Base-by-base conservation (phyloP, 2,797 vertebrate species). In the Numenius phaeopus region DNA sequence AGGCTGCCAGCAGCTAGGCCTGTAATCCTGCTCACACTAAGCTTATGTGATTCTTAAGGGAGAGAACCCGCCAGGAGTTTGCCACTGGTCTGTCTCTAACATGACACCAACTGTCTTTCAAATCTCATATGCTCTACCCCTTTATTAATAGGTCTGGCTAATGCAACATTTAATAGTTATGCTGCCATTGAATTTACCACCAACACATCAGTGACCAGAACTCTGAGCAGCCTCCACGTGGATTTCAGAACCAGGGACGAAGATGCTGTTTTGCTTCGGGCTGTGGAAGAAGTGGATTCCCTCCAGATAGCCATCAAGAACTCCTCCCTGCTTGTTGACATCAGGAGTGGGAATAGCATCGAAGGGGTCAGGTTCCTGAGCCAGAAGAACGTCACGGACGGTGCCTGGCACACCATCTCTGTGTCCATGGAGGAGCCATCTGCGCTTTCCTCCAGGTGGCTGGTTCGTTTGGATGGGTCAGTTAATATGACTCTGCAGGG, bases 361-460 rank as follows among this genome's bases (percentile, higher is more conserved):
- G 98, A 99, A 30, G 97, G 98, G 3, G 97, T 98, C 16, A 97
- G 96, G 17, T 98, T 99, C 87, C 95, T 94, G 46, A 98, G 98
- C 42, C 89, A 97, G 10, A 71, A 96, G 64, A 27, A 82, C 0
- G 86, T 99, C 5, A 96, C 99, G 0, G 99, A 99, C 0, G 99
- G 99, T 10, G 96, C 97, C 10, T 99, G 99, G 99, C 99, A 99
- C 95, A 97, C 78, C 2, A 57, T 99, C 47, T 94, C 97, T 5
- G 72, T 99, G 88, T 88, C 97, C 83, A 99, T 98, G 98, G 98
- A 98, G 3, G 97, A 98, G 50, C 98, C 98, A 0, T 70, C 34
- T 1, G 96, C 96, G 2, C 13, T 61, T 2, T 81, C 90, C 0
- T 99, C 99, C 22, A 98, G 97, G 16, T 99, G 99, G 99, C 95